Conservation (phyloP, 2,113 vertebrate species). For the Charina bottae region DNA sequence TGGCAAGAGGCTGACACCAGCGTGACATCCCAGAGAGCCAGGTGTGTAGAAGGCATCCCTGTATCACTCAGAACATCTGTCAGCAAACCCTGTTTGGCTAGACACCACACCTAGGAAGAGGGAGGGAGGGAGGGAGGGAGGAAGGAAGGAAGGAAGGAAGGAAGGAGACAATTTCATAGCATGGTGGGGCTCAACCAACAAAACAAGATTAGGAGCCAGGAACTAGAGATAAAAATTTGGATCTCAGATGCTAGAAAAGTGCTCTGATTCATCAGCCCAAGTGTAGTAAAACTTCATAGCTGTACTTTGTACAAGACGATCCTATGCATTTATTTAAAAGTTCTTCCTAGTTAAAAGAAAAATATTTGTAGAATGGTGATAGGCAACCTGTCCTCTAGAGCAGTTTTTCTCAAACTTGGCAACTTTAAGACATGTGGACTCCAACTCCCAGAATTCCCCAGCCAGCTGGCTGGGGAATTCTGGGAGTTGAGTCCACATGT, state of each 20-base stretch:
- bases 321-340: not conserved
- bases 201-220: not conserved
- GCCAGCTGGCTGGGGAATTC: not conserved
- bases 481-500: not conserved
- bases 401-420: not conserved
- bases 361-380: not conserved
- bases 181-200: not conserved
- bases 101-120: constrained; percentile 85
- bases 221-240: not conserved
- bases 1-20: constrained; percentile 76
- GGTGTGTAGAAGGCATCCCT: constrained; percentile 66
- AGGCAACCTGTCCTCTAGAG: not conserved
- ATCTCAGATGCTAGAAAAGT: no score
- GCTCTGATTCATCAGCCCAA: not conserved
- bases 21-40: constrained; percentile 52
- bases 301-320: not conserved
- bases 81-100: constrained; percentile 74
- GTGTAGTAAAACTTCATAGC: not conserved
- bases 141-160: no score
- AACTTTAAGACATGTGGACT: not conserved
- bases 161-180: not conserved
- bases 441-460: not conserved
- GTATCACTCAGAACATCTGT: constrained; percentile 71
- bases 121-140: no score
- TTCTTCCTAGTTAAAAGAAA: not conserved